A percentile compares a stretch with the other conserved stretches of the same genome.
phyloP scores from a whole-genome alignment of 2,888 invertebrate species.

The Rutpela maculata region DNA sequence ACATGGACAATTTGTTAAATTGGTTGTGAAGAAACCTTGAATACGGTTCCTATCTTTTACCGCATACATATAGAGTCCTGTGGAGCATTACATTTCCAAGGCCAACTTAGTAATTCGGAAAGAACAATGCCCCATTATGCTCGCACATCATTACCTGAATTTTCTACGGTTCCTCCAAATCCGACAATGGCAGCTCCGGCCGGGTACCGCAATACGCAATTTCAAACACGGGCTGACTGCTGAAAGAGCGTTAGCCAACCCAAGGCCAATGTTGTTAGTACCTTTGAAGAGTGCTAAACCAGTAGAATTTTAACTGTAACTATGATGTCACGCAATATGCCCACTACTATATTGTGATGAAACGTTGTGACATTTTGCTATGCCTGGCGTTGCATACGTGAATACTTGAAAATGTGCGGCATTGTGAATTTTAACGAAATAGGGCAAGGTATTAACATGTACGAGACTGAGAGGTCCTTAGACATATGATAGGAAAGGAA shows the following conservation, averaged over 20 bases:
- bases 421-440: neutral
- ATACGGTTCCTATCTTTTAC: constrained; percentile 46
- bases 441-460: neutral
- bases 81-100: constrained; percentile 55
- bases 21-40: constrained; percentile 44
- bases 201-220: constrained; percentile 52
- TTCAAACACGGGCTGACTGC: constrained; percentile 7
- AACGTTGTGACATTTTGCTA: constrained; percentile 10
- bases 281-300: constrained; percentile 31
- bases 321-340: constrained; percentile 38
- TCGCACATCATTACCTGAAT: constrained; percentile 57
- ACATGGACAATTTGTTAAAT: constrained; percentile 2
- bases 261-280: constrained; percentile 45
- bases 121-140: constrained; percentile 68
- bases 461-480: neutral
- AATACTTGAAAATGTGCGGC: neutral
- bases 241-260: constrained; percentile 34
- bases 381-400: neutral
- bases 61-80: neutral
- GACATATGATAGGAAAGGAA: neutral
- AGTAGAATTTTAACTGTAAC: constrained; percentile 43
- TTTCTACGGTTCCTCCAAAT: constrained; percentile 47
- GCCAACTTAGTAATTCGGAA: constrained; percentile 59
- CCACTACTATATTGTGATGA: neutral
- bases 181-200: constrained; percentile 33